Evolutionary conservation across 2,888 invertebrate genomes (phyloP).

Genomic region (Agrilus mali): DNA sequence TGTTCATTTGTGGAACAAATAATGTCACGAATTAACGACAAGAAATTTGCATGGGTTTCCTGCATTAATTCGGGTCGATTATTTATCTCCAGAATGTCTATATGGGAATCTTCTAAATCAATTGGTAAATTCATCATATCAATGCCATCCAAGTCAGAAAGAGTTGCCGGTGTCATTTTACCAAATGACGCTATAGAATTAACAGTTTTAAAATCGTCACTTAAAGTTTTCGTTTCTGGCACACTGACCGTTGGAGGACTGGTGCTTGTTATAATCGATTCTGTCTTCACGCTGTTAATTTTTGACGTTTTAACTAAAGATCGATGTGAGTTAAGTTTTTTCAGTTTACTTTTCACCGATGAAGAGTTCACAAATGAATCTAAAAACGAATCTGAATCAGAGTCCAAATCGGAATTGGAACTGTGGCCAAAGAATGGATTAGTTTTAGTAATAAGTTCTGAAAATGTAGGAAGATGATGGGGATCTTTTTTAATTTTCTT

Average conservation of each 20-base stretch:
- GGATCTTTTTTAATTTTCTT: constrained; percentile 21
- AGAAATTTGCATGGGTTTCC: constrained; percentile 74
- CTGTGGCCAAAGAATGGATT: constrained; percentile 19
- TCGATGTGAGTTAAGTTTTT: background rate
- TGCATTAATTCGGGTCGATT: constrained; percentile 51
- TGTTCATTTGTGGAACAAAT: constrained; percentile 78
- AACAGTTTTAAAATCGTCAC: constrained; percentile 2
- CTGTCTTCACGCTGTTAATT: constrained; percentile 8
- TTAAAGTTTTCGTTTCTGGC: constrained; percentile 3
- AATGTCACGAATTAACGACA: constrained; percentile 77
- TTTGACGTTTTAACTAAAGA: constrained; percentile 3
- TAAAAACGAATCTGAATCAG: constrained; percentile 24
- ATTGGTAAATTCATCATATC: constrained; percentile 71
- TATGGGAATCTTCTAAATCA: constrained; percentile 51
- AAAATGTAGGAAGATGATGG: constrained; percentile 5
- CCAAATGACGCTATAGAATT: constrained; percentile 6
- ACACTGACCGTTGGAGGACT: background rate
- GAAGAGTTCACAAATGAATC: constrained; percentile 10
- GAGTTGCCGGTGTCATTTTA: constrained; percentile 30
- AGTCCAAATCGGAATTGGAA: constrained; percentile 27
- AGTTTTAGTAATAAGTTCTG: constrained; percentile 13
- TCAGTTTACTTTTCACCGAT: background rate
- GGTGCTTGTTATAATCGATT: constrained; percentile 5
- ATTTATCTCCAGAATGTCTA: constrained; percentile 42
- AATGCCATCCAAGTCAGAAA: constrained; percentile 44